Base-by-base conservation (phyloP, 2,797 vertebrate species). In the Glossophaga mutica region DNA sequence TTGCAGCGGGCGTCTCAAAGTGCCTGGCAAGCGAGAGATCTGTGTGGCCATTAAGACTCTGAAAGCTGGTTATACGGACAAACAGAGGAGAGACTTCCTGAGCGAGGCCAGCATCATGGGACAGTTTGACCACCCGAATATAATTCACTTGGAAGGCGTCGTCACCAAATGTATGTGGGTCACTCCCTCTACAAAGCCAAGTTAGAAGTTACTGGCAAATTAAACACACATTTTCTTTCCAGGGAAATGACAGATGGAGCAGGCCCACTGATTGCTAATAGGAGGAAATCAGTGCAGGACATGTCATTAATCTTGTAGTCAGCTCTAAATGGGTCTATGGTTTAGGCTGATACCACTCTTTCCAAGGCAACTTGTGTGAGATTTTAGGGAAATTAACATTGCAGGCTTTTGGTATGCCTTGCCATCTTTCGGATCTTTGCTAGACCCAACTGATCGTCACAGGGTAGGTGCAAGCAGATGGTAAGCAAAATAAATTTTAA, bases 51-150 rank as follows among this genome's bases (percentile, higher is more conserved):
- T 99, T 97, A 99, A 99, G 98, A 99, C 99, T 0, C 98, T 99
- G 52, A 99, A 99, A 98, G 99, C 99, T 4, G 99, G 99, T 46
- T 99, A 99, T 96, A 99, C 99, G 0, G 99, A 99, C 98, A 99
- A 99, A 95, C 99, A 99, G 97, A 99, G 99, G 97, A 98, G 99
- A 98, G 99, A 99, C 98, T 99, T 99, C 98, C 98, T 99, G 97
- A 99, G 99, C 0, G 99, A 99, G 97, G 99, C 99, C 97, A 99
- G 99, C 98, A 99, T 99, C 98, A 99, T 99, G 99, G 99, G 99
- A 97, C 99, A 99, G 97, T 99, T 99, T 94, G 99, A 99, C 98
- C 99, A 99, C 96, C 99, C 99, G 1, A 99, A 99, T 97, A 99
- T 99, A 97, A 99, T 99, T 95, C 99, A 99, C 98, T 98, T 99